Evolutionary conservation across 1,140 invertebrate species (phyloP).

Genomic region (Leucophenga varia): DNA sequence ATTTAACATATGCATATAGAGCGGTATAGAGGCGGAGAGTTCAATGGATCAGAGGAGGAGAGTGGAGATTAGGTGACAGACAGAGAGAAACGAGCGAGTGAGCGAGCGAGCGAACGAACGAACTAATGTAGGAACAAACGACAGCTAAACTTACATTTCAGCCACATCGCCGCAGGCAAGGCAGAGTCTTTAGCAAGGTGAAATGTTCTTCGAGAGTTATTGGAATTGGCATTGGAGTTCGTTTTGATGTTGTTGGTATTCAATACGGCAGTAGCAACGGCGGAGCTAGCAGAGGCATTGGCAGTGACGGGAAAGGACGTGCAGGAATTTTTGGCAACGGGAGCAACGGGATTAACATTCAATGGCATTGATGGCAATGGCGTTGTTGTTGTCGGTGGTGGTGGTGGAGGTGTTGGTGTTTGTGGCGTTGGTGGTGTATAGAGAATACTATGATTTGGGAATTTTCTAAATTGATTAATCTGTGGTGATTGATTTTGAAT

Average conservation of each 20-base stretch:
- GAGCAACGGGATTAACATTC: slow-evolving; percentile 19
- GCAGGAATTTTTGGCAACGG: slow-evolving; percentile 13
- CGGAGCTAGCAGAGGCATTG: slow-evolving; percentile 10
- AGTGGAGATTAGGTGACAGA: too few relatives aligned
- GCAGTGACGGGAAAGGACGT: slow-evolving; percentile 12
- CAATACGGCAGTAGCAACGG: slow-evolving; percentile 15
- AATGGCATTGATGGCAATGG: slow-evolving; percentile 32
- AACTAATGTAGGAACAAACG: slow-evolving; percentile 16
- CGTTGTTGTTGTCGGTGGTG: too few relatives aligned
- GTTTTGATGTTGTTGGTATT: too few relatives aligned
- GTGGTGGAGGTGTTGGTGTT: slow-evolving; percentile 2
- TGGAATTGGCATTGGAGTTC: slow-evolving; percentile 39
- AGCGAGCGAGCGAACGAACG: background rate
- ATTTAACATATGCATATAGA: too few relatives aligned
- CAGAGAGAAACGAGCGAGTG: background rate
- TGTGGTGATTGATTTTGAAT: too few relatives aligned
- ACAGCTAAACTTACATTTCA: slow-evolving; percentile 55
- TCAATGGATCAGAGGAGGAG: too few relatives aligned
- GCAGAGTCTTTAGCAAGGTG: slow-evolving; percentile 50
- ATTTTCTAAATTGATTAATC: too few relatives aligned
- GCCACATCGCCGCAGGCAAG: slow-evolving; percentile 45
- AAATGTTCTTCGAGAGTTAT: slow-evolving; percentile 46
- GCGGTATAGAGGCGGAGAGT: too few relatives aligned
- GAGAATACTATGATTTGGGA: slow-evolving; percentile 12
- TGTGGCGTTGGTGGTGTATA: slow-evolving; percentile 30